Evolutionary conservation across 2,797 vertebrate species (phyloP), one percentile per base, ranked within the genome.

Genomic region (Myotis myotis): DNA sequence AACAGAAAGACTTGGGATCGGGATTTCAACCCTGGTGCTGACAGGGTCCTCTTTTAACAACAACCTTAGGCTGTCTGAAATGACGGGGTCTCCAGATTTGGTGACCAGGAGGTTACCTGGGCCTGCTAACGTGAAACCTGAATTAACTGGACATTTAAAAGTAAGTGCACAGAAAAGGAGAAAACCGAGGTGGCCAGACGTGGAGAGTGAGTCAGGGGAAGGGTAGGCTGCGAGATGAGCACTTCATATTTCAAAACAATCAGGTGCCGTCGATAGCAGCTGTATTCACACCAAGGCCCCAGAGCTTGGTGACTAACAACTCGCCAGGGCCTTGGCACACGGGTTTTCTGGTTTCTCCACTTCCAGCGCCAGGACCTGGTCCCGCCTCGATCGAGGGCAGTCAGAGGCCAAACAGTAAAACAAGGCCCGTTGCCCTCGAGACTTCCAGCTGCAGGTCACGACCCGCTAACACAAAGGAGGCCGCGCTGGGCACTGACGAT

Each of bases 351-450:
- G 22, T 30, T 64, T 62, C 78, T 33, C 47, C 51, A 23, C 25
- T 51, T 25, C 11, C 0, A 20, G 16, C 12, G 38, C 66, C 53
- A 30, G 51, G 60, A 60, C 16, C 53, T 30, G 13, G 53, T 20
- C 60, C 2, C 5, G 16, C 33, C 74, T 68, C 25, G 0, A 11
- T 12, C 49, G 1, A 0, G 1, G 19, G 3, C 2, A 36, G 6
- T 55, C 55, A 33, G 20, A 36, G 13, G 30, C 8, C 76, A 28
- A 89, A 62, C 20, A 6, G 60, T 20, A n/a, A 28, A 47, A 16
- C 5, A 25, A 38, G 28, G 62, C 53, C 82, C 22, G 33, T 12
- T 44, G 78, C 30, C 47, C 68, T 16, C 1, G 4, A 23, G 55
- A 33, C 57, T 16, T 44, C 15, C 20, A 20, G 30, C 55, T n/a